Percentiles rank a stretch among this genome's conserved stretches.
Evolutionary conservation across 2,113 vertebrate genomes (phyloP).

Genomic region (Cinclus mexicanus): DNA sequence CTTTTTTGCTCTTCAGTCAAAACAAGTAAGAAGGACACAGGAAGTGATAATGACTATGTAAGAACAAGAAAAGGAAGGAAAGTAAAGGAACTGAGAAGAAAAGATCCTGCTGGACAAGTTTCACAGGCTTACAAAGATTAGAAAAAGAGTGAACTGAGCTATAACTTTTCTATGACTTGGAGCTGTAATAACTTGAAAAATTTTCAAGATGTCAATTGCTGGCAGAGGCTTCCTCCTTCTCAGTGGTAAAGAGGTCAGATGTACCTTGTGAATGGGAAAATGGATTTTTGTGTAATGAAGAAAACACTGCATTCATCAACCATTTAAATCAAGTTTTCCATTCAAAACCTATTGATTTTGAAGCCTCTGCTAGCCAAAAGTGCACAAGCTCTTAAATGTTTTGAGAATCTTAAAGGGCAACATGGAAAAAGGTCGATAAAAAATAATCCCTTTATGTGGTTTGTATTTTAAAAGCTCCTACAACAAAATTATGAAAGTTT

Average conservation of each 20-base stretch:
- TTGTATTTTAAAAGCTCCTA: conserved; percentile 61
- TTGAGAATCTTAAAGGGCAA: conserved; percentile 68
- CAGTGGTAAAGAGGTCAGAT: conserved; percentile 37
- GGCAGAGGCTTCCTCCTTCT: conserved; percentile 16
- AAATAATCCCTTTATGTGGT: conserved; percentile 57
- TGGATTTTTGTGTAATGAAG: conserved; percentile 48
- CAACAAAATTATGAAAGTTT: conserved; percentile 59
- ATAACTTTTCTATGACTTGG: background rate
- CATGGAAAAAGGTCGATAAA: conserved; percentile 56
- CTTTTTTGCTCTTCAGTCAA: background rate
- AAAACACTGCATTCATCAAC: conserved; percentile 50
- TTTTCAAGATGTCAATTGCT: conserved; percentile 14
- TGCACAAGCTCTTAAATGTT: conserved; percentile 57
- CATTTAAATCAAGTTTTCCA: conserved; percentile 67
- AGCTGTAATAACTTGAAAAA: background rate
- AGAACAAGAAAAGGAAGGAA: background rate
- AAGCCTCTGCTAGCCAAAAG: conserved; percentile 57
- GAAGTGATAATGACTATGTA: background rate
- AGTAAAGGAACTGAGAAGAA: background rate
- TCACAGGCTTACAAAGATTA: background rate
- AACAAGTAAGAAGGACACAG: background rate
- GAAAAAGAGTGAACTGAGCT: background rate
- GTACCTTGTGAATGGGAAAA: conserved; percentile 54
- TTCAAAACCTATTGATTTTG: conserved; percentile 66
- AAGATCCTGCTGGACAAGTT: background rate